Base-by-base conservation (phyloP, 2,113 vertebrate genomes). In the Podiceps cristatus region DNA sequence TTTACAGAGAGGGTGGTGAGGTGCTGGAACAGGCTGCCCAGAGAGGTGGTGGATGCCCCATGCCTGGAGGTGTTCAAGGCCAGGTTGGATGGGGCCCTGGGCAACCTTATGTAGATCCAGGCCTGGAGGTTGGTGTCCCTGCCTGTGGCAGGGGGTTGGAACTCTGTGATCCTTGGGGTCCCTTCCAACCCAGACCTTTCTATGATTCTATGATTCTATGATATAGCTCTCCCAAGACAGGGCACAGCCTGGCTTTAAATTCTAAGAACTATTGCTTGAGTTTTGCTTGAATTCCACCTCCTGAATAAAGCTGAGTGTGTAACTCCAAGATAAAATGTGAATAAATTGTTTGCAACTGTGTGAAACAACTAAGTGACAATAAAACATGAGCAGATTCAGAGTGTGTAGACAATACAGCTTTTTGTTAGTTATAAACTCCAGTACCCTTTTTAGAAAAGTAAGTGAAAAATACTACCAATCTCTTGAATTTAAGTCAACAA, bases 401-500 rank as follows among this genome's bases (percentile, higher is more conserved):
- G 5, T 45, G 6, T 8, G 4, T 50, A 95, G 66, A 45, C 27
- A 84, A 71, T 81, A 53, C 10, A 81, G 45, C 12, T 71, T 82
- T 94, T 94, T 96, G 77, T 33, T 79, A 85, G 68, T 14, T 69
- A 14, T 52, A 63, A 85, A 28, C 1, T 67, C 28, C 31, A 89
- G 18, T 22, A 82, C 31, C 50, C 3, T 47, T 75, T 88, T 42
- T 53, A 49, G 35, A 67, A 96, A 92, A 79, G 42, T 83, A 29
- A 44, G 16, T 31, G 19, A 11, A n/a, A 95, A 93, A 72, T 76
- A 14, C 18, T 44, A 47, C 31, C 17, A 80, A 55, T 42, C n/a
- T 84, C 69, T 92, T 64, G 33, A 97, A 86, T 85, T 81, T 90
- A 95, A 53, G 18, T 93, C 96, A 97, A 88, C 22, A 88, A 89